Conservation (phyloP, 2,113 vertebrate genomes). For the Fukomys damarensis region DNA sequence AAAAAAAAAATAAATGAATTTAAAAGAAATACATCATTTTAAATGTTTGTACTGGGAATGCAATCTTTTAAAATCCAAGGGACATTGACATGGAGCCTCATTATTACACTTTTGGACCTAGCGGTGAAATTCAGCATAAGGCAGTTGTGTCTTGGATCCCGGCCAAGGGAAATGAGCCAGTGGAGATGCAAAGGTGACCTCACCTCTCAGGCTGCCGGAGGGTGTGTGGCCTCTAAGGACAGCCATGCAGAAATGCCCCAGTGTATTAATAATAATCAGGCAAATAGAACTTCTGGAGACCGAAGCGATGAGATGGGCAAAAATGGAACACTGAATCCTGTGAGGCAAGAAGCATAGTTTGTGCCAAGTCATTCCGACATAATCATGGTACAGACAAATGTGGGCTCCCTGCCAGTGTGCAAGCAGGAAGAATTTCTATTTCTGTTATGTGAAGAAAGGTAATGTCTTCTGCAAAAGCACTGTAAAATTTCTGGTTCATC, state of each 20-base stretch:
- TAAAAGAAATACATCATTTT: background rate
- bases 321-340: background rate
- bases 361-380: constrained; percentile 59
- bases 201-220: background rate
- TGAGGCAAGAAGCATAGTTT: constrained; percentile 57
- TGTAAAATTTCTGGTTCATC: constrained; percentile 9
- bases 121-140: constrained; percentile 49
- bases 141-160: constrained; percentile 43
- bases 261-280: constrained; percentile 47
- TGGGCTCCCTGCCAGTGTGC: background rate
- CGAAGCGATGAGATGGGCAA: background rate
- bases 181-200: constrained; percentile 47
- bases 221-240: constrained; percentile 36
- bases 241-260: background rate
- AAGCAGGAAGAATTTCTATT: constrained; percentile 50
- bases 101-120: constrained; percentile 11
- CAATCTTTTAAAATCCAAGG: background rate
- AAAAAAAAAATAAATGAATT: background rate
- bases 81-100: background rate
- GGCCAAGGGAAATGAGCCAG: constrained; percentile 47
- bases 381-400: background rate
- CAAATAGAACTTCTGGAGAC: constrained; percentile 46
- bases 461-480: constrained; percentile 13
- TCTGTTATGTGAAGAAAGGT: constrained; percentile 34
- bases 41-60: background rate